Conservation (phyloP, 2,113 vertebrate genomes). For the Corvus cornix region DNA sequence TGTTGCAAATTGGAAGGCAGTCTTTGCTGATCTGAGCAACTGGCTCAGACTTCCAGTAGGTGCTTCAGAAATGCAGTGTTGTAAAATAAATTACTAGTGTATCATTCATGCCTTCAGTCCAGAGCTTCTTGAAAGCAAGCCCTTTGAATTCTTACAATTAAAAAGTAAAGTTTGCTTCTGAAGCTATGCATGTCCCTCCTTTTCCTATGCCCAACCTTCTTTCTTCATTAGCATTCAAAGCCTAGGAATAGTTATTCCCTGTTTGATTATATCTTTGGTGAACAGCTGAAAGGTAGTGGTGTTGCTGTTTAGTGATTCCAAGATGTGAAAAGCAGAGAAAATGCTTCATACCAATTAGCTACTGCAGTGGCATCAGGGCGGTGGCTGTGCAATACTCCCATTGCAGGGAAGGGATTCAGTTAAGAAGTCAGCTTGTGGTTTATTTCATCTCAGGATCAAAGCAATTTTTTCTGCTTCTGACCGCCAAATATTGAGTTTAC, state of each 20-base stretch:
- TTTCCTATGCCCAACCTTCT: neutral
- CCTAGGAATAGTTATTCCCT: neutral
- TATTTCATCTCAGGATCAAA: neutral
- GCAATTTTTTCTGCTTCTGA: neutral
- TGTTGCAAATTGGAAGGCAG: neutral
- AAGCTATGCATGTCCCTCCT: neutral
- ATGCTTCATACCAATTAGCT: neutral
- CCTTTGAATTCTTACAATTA: neutral
- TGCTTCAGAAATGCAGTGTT: neutral
- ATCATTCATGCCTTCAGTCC: neutral
- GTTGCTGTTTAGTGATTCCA: neutral
- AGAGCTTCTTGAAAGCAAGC: neutral
- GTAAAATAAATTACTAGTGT: neutral
- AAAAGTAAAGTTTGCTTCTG: neutral
- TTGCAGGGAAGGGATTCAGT: neutral
- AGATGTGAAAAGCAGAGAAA: neutral
- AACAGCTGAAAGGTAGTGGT: neutral
- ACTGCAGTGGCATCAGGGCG: neutral
- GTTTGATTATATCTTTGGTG: neutral
- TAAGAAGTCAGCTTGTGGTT: neutral
- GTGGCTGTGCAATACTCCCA: neutral
- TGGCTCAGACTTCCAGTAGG: neutral
- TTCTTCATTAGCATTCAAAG: constrained; percentile 27
- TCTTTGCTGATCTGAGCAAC: constrained; percentile 10
- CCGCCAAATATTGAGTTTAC: neutral